These are phyloP conservation scores for Crocallis elinguaria DNA, from an alignment of 2,888 invertebrate species.

Conservation along the genomic window DNA sequence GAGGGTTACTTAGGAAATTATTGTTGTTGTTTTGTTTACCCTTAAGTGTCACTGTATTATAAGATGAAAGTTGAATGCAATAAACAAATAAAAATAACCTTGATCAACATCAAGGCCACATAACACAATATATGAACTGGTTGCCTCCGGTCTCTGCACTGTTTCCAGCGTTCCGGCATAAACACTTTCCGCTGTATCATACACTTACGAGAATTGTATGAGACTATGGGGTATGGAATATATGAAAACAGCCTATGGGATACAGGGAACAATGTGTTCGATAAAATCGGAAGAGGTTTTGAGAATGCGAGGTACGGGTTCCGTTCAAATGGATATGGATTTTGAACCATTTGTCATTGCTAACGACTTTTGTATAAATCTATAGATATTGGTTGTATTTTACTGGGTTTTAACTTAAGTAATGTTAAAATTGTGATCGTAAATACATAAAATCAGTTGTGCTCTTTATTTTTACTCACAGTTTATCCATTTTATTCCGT, in stretches of 20 bases:
- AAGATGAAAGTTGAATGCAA: no score
- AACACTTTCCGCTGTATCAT: neutral
- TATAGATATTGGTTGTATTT: slow-evolving; percentile 11
- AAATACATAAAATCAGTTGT: no score
- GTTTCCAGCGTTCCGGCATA: neutral
- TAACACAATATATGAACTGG: no score
- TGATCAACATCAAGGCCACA: no score
- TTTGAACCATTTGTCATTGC: slow-evolving; percentile 20
- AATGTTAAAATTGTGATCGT: no score
- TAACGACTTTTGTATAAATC: slow-evolving; percentile 13
- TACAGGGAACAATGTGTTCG: slow-evolving; percentile 19
- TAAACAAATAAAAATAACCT: no score
- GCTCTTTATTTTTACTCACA: no score
- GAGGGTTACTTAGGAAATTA: no score
- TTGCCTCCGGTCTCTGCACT: no score
- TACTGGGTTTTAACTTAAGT: slow-evolving; percentile 3
- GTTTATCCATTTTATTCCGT: no score
- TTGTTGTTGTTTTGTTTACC: no score
- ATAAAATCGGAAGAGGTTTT: slow-evolving; percentile 21
- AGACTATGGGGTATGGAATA: neutral
- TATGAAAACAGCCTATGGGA: neutral
- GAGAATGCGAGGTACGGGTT: slow-evolving; percentile 14
- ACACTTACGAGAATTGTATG: neutral
- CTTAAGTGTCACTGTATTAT: no score
- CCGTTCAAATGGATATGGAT: slow-evolving; percentile 10